phyloP scores from a whole-genome alignment of 2,113 vertebrate genomes.

The Noctilio leporinus region DNA sequence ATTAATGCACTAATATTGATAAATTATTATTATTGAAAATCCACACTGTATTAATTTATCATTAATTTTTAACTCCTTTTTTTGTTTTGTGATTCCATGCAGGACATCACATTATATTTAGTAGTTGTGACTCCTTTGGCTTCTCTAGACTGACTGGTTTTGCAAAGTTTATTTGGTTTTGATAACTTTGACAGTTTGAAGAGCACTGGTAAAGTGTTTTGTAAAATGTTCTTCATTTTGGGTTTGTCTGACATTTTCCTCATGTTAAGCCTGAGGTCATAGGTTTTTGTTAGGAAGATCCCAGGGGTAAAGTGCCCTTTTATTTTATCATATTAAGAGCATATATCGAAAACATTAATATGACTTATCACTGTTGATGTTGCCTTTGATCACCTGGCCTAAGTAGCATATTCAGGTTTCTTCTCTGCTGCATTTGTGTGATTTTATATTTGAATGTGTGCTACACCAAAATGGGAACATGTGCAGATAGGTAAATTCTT shows the following conservation, averaged over 20 bases:
- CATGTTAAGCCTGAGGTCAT: background rate
- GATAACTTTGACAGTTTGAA: background rate
- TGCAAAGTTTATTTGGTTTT: background rate
- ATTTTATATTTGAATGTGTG: background rate
- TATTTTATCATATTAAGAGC: no score
- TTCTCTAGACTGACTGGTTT: background rate
- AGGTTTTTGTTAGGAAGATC: background rate
- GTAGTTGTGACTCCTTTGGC: background rate
- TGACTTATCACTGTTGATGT: background rate
- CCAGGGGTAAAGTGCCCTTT: background rate
- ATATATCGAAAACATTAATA: fast-evolving
- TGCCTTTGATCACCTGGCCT: background rate
- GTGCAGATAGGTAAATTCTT: background rate
- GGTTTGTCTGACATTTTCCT: background rate
- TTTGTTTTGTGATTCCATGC: background rate
- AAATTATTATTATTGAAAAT: background rate
- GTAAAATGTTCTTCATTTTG: background rate
- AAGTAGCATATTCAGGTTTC: background rate
- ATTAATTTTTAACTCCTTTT: background rate
- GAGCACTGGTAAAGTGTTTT: background rate
- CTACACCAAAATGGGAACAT: background rate
- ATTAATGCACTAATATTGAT: background rate
- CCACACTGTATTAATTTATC: background rate
- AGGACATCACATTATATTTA: background rate
- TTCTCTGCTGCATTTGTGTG: background rate